Conservation (phyloP, 2,797 vertebrate species). For the Simalia tracyae region DNA sequence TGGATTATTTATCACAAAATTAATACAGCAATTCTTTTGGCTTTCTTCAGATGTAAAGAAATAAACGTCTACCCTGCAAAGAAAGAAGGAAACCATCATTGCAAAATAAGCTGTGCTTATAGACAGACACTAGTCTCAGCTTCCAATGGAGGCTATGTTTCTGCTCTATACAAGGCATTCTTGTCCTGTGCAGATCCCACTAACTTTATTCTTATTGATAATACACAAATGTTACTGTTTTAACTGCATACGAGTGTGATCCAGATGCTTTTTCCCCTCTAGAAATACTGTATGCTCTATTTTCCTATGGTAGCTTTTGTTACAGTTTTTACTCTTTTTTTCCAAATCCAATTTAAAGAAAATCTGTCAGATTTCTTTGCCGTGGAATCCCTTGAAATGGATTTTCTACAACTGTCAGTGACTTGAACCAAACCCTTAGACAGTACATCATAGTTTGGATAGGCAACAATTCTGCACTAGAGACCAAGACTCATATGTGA, state of each 20-base stretch:
- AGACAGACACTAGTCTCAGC: background rate
- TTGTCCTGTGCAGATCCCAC: background rate
- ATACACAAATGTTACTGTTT: background rate
- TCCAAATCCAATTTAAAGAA: background rate
- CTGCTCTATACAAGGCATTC: background rate
- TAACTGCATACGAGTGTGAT: background rate
- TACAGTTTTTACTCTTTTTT: background rate
- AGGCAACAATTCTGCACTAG: slow-evolving; percentile 1
- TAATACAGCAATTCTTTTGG: background rate
- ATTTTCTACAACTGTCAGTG: slow-evolving; percentile 4
- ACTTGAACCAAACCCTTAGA: slow-evolving; percentile 10
- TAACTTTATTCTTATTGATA: background rate
- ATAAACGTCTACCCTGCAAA: background rate
- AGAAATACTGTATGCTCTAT: background rate
- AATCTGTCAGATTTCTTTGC: background rate
- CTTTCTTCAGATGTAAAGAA: background rate
- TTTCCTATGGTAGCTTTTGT: background rate
- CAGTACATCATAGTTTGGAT: background rate
- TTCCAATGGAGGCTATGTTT: background rate
- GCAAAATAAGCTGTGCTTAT: background rate
- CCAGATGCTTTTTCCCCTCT: background rate
- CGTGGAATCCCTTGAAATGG: background rate
- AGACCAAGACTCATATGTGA: background rate
- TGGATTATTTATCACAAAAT: too few relatives aligned
- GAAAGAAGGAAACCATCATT: background rate